Percentiles rank a stretch among this genome's conserved stretches.
Conservation (phyloP, 2,113 vertebrate species). For the Pao palembangensis region DNA sequence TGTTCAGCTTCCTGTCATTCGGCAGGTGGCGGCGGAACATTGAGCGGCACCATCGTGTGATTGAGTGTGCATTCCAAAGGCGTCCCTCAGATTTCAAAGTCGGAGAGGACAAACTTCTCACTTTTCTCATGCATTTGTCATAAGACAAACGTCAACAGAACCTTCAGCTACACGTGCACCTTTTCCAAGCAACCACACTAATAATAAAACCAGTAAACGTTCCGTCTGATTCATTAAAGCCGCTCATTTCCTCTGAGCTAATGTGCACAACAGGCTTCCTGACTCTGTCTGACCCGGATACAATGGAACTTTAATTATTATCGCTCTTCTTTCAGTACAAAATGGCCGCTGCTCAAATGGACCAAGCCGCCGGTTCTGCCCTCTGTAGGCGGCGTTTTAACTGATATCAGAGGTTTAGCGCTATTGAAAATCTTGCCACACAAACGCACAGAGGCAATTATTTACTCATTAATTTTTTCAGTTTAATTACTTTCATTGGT, state of each 20-base stretch:
- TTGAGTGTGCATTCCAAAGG: too few relatives aligned
- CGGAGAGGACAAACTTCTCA: too few relatives aligned
- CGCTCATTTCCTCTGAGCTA: neutral
- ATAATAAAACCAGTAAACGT: neutral
- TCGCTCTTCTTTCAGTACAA: neutral
- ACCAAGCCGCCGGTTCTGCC: neutral
- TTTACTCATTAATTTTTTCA: constrained; percentile 8
- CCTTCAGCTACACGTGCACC: too few relatives aligned
- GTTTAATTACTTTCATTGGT: constrained; percentile 8
- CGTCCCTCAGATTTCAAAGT: too few relatives aligned
- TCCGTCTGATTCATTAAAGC: neutral
- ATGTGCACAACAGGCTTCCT: neutral
- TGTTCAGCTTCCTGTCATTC: too few relatives aligned
- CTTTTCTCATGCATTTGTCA: too few relatives aligned
- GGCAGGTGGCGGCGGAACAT: too few relatives aligned
- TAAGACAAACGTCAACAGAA: too few relatives aligned
- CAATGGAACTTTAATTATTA: neutral
- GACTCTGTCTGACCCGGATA: neutral
- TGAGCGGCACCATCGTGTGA: too few relatives aligned
- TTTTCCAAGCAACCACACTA: too few relatives aligned
- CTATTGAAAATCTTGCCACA: neutral
- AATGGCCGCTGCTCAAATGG: neutral
- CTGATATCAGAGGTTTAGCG: neutral
- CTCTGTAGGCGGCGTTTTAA: neutral
- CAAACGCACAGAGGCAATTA: neutral